Evolutionary conservation across 2,113 vertebrate genomes (phyloP), one percentile per base, ranked within the genome.

Genomic region (Cyprinus carpio): DNA sequence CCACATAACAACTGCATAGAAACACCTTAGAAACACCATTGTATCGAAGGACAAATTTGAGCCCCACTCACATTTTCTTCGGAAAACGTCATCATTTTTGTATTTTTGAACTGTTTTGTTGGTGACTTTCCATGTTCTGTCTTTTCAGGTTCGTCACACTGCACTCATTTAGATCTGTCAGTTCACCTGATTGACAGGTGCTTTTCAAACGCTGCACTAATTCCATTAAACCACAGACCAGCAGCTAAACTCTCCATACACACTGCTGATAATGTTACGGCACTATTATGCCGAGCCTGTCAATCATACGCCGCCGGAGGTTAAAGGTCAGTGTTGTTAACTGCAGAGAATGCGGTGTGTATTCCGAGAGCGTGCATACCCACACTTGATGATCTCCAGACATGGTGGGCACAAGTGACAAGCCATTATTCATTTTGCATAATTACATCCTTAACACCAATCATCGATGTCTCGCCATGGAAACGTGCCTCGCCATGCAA

Each of bases 401-500:
- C 90, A 91, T 87, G 92, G 89, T 90, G 92, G 92, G 91, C 91
- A 89, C 88, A 83, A 91, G 92, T 90, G 93, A 94, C 93, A 93
- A 93, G 92, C 92, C 92, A 94, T 95, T 94, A 94, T 91, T 95
- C 93, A 94, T 92, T 93, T 92, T 90, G 91, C 93, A 93, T 95
- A 94, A 95, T 94, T 94, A 93, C 94, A 94, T 93, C 90, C 91
- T 92, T 93, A 93, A 93, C 93, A 93, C 92, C 93, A 93, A 93
- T 94, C 93, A 93, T 92, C 81, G 91, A 78, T 80, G 60, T 80
- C 84, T 85, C 69, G 37, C 81, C 40, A 64, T 76, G 75, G 54
- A 80, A 86, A 85, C 31, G 89, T 90, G 92, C 92, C 92, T 92
- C 91, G 91, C 93, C 90, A 91, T 83, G 84, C 89, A 89, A 91